Evolutionary conservation across 2,797 vertebrate species (phyloP), one percentile per base, ranked within the genome.

Genomic region (Peromyscus aztecus): DNA sequence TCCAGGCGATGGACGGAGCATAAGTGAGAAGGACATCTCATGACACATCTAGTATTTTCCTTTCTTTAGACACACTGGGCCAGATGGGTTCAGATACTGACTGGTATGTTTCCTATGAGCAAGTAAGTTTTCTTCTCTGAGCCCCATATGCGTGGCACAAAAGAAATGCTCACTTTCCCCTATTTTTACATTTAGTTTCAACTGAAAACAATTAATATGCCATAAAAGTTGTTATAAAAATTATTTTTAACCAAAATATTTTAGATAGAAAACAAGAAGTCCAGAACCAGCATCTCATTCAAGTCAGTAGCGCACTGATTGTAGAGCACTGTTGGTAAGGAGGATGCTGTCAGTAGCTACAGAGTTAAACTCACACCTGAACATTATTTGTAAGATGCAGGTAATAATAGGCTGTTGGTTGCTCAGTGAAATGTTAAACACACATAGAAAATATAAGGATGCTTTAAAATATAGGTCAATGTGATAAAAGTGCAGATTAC

Each of bases 181-280:
- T 2, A 85, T 37, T 94, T 94, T 75, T 19, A 71, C 10, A 23
- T 92, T 89, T 29, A 57, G 0, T 65, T 93, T 86, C 40, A 14
- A 71, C 37, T 37, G 31, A 17, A 87, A 88, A 89, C 89, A 12
- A 63, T 81, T 67, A 83, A 52, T 73, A 92, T 94, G 46, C 57
- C 40, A 59, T 75, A 80, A 55, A 87, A 90, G 21, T 23, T 77
- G 10, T 71, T 5, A 21, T 55, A 52, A 61, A 43, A 34, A 81
- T 59, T 46, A 69, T 40, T 75, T 37, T 95, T 92, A 84, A 37
- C 40, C 52, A 91, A 27, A 29, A 52, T 23, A 57, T 92, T 87
- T 12, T 67, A 61, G 7, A n/a, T 73, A 6, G 11, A 95, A 63
- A 23, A 10, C n/a, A 49, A 27, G 16, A 83, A 89, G 21, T 12